Base-by-base conservation (phyloP, 2,888 invertebrate species). In the Drosophila maculinotata region DNA sequence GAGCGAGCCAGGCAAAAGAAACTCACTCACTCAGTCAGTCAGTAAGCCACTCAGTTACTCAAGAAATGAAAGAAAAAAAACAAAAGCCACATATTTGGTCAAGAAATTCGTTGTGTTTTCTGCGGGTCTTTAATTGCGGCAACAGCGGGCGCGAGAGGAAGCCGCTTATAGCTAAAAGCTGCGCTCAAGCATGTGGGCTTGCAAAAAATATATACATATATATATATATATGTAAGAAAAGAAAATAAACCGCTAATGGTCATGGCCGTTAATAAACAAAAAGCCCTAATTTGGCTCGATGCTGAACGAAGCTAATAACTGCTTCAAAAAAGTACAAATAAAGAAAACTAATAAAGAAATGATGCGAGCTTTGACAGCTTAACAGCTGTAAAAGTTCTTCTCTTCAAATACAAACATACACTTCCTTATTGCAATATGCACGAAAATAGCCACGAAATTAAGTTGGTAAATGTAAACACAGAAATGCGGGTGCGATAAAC, bases 1-100 rank as follows among this genome's bases (percentile, higher is more conserved):
- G 73, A 69, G 54, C 69, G 26, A 38, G 2, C 44, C 36, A 28
- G 38, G 15, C 31, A 23, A 63, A 14, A 20, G 26, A 45, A 14
- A 45, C 45, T 60, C 42, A 59, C 44, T 52, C 38, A 49, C n/a
- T n/a, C n/a, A n/a, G 31, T 14, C n/a, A n/a, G n/a, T n/a, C n/a
- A 20, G 20, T 20, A 20, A 20, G 20, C n/a, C n/a, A n/a, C n/a
- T n/a, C n/a, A n/a, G n/a, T 42, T 17, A 45, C 30, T 45, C 30
- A 31, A 45, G 7, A 20, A 20, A 20, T 6, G 20, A 42, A 20
- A 42, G 44, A 44, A 30, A 23, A 35, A 74, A 62, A 76, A 71
- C 69, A 52, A 79, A 69, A 79, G 78, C 83, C 64, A 78, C 86
- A 83, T 83, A 82, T 86, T 80, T 82, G 86, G 85, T 79, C 78